phyloP scores from a whole-genome alignment of 2,113 vertebrate species.

The Cololabis saira region DNA sequence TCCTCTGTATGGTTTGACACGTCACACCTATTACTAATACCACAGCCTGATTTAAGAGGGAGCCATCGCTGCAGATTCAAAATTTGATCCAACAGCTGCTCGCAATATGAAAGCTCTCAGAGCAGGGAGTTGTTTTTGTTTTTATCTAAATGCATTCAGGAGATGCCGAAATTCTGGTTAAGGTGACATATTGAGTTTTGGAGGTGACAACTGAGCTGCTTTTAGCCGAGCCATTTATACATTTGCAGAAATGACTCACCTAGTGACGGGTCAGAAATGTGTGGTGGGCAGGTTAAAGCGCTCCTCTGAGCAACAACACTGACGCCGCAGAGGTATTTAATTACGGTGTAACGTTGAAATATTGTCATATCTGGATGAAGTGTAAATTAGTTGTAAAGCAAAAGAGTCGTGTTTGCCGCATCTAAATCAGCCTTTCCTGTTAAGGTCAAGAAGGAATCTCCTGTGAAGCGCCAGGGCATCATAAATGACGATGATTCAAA shows the following conservation, averaged over 20 bases:
- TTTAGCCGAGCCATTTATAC: conserved; percentile 3
- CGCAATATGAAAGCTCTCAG: neutral
- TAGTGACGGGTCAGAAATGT: neutral
- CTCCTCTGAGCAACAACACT: no score
- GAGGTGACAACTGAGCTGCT: conserved; percentile 10
- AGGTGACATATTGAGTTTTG: neutral
- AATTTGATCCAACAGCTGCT: conserved; percentile 18
- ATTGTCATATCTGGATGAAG: no score
- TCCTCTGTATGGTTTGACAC: conserved; percentile 33
- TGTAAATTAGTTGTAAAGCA: no score
- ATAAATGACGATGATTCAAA: no score
- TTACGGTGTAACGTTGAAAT: neutral
- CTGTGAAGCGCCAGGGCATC: no score
- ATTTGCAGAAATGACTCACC: conserved; percentile 12
- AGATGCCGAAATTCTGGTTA: conserved; percentile 10
- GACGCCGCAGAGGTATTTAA: neutral
- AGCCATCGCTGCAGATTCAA: conserved; percentile 48
- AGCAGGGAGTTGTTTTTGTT: conserved; percentile 7
- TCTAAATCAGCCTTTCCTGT: no score
- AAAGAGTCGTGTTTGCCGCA: no score
- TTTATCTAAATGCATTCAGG: neutral
- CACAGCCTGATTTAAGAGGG: conserved; percentile 41
- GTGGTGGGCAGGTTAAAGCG: neutral
- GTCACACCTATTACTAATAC: conserved; percentile 22
- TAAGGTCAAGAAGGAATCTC: no score